These are phyloP conservation scores for Paedocypris micromegethes DNA, from an alignment of 2,797 vertebrate genomes.

Conservation along the genomic window DNA sequence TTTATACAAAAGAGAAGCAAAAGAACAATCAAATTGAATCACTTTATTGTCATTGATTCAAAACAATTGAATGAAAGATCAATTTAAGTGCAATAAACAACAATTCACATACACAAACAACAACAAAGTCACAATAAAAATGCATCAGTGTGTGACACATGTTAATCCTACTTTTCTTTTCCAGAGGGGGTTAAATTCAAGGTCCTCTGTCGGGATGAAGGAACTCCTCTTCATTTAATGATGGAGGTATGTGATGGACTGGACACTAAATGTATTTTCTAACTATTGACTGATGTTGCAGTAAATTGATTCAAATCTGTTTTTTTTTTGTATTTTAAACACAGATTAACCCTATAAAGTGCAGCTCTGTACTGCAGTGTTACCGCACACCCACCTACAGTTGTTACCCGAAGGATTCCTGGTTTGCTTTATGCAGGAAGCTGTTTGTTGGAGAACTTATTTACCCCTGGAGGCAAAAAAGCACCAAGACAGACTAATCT, in stretches of 20 bases:
- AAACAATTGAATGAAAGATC: no score
- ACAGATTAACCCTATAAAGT: slow-evolving; percentile 87
- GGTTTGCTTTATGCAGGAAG: slow-evolving; percentile 83
- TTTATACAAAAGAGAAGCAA: no score
- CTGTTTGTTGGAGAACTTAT: slow-evolving; percentile 91
- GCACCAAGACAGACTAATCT: slow-evolving; percentile 78
- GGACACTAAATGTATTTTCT: no score
- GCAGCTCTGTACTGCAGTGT: slow-evolving; percentile 66
- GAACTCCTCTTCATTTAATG: slow-evolving; percentile 81
- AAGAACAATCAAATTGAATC: no score
- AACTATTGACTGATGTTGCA: neutral
- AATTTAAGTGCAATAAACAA: no score
- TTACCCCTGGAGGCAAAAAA: slow-evolving; percentile 92
- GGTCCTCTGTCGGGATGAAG: slow-evolving; percentile 79
- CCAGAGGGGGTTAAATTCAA: slow-evolving; percentile 91
- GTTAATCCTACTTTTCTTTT: no score
- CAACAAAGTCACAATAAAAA: no score
- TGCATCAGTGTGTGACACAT: no score
- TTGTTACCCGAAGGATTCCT: slow-evolving; percentile 88
- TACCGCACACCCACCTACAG: slow-evolving; percentile 85
- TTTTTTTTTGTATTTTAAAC: neutral
- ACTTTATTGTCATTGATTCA: no score
- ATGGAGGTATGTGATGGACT: slow-evolving; percentile 79
- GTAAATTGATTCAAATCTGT: slow-evolving; percentile 2
- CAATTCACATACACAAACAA: no score